Percentiles rank a stretch among this genome's conserved stretches.
Evolutionary conservation across 30 jellyfish, hydroid and myxozoan species (phyloP).

Genomic region (Aurelia coerulea): DNA sequence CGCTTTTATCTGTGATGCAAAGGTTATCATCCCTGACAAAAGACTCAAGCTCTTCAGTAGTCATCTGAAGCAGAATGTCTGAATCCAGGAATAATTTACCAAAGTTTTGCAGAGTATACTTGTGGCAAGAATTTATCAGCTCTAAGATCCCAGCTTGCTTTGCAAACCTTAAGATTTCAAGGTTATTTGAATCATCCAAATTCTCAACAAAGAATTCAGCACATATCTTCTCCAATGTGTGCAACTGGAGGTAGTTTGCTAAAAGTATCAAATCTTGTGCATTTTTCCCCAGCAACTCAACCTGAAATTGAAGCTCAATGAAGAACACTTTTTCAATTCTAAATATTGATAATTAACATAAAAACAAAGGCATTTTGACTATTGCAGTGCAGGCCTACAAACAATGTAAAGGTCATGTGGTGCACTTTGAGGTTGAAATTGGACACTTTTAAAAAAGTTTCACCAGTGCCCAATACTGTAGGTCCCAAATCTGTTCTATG

Average conservation of each 20-base stretch:
- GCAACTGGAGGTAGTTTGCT: slow-evolving; percentile 58
- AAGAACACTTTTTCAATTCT: neutral
- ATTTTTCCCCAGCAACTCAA: slow-evolving; percentile 15
- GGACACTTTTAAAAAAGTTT: too few relatives aligned
- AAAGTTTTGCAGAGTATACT: neutral
- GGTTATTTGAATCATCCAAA: slow-evolving; percentile 27
- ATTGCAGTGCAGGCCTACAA: neutral
- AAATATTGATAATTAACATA: neutral
- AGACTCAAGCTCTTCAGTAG: slow-evolving; percentile 1
- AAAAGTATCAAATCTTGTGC: slow-evolving; percentile 42
- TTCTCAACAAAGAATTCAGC: slow-evolving; percentile 25
- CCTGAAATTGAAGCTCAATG: neutral
- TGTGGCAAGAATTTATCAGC: neutral
- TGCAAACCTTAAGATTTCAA: slow-evolving; percentile 28
- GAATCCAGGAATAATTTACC: neutral
- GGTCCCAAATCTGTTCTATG: too few relatives aligned
- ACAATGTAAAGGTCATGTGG: neutral
- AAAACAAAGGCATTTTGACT: neutral
- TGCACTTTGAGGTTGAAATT: too few relatives aligned
- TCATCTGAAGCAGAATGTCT: neutral
- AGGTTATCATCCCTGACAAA: neutral
- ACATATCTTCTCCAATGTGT: slow-evolving; percentile 38
- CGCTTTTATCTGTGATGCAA: neutral
- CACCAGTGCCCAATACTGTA: too few relatives aligned
- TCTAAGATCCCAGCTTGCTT: slow-evolving; percentile 18